Evolutionary conservation across 1,140 invertebrate genomes (phyloP), one percentile per base, ranked within the genome.

Genomic region (Drosophila funebris): DNA sequence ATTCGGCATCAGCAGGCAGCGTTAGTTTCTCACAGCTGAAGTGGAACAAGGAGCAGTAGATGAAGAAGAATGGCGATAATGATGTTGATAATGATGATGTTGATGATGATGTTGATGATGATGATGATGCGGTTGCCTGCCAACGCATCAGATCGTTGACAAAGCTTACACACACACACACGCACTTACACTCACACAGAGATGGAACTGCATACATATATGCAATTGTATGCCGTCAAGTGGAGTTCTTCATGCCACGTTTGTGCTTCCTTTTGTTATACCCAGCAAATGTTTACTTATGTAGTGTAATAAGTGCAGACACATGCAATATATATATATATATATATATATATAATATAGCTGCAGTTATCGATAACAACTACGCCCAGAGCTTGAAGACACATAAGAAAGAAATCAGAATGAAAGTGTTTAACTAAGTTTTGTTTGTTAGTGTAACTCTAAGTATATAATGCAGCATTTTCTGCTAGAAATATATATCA

Each of bases 91-190:
- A 9, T 18, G 48, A 3, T 27, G 27, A 48, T 43, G 14, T 50
- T 66, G 68, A 27, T 13, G n/a, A 48, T 14, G 24, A 48, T 13
- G 11, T 18, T 18, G 48, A 8, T 52, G 48, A 9, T 18, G 48
- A 3, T 27, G 27, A 48, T 43, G 14, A 57, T 66, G 68, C 31
- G 67, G 60, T 64, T 70, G 67, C 31, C 67, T 54, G 58, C 39
- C 29, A 63, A 53, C 39, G 48, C 67, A 63, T 48, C 52, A 57
- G 68, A 56, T 64, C 60, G 31, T 63, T 64, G 60, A 71, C 41
- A 71, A 56, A 22, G 57, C 58, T 24, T 18, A 63, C 48, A 44
- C 18, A 52, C 14, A 66, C 18, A 57, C 27, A 53, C 13, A 36
- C 16, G n/a, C 13, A 33, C 14, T 31, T 16, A 33, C 16, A 36